A percentile compares a stretch with the other conserved stretches of the same genome.
Evolutionary conservation across 2,797 vertebrate genomes (phyloP).

Genomic region (Eremophila alpestris): DNA sequence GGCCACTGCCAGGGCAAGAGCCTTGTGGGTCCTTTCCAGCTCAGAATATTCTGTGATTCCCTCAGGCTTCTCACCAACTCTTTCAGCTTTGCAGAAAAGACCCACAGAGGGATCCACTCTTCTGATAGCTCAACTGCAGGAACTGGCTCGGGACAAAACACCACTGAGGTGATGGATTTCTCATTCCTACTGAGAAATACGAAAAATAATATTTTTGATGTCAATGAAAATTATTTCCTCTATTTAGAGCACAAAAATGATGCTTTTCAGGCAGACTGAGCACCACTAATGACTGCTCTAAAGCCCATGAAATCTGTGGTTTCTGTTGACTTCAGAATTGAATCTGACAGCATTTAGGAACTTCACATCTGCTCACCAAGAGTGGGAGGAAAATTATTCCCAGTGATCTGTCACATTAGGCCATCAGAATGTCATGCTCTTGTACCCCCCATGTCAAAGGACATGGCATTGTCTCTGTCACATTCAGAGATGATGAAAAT

Average conservation of each 20-base stretch:
- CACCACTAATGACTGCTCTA: background rate
- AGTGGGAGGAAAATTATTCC: background rate
- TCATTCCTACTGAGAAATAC: background rate
- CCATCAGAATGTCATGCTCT: background rate
- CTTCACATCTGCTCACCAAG: background rate
- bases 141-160: background rate
- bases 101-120: background rate
- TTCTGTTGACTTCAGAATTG: background rate
- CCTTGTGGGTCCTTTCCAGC: background rate
- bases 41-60: background rate
- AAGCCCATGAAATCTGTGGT: background rate
- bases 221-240: background rate
- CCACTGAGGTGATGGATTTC: background rate
- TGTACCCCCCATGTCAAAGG: background rate
- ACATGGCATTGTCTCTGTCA: background rate
- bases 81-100: background rate
- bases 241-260: background rate
- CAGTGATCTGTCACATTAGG: background rate
- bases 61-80: background rate
- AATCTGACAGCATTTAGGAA: conserved; percentile 13
- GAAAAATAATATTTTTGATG: background rate
- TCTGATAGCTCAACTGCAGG: background rate
- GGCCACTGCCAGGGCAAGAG: background rate
- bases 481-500: background rate
- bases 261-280: background rate